A percentile compares a stretch with the other conserved stretches of the same genome.
phyloP scores from a whole-genome alignment of 2,797 vertebrate species.

The Mustela erminea region DNA sequence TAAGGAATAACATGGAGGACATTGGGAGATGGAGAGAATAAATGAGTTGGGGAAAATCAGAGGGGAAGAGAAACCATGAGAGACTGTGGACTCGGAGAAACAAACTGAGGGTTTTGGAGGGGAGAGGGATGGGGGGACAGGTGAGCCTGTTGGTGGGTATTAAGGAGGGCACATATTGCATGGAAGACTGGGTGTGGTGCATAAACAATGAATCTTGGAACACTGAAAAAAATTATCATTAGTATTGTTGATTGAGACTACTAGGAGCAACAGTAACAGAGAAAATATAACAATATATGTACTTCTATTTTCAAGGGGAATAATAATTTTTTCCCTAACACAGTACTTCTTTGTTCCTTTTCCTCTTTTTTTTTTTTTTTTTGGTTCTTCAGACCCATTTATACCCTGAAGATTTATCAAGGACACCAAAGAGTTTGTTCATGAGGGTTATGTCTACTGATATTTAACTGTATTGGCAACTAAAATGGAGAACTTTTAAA shows the following conservation, averaged over 20 bases:
- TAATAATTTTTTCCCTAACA: slow-evolving; percentile 29
- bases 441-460: neutral
- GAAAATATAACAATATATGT: neutral
- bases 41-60: too few relatives aligned
- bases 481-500: neutral
- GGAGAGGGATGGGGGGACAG: too few relatives aligned
- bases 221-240: neutral
- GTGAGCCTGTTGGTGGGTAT: too few relatives aligned
- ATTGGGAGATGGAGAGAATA: too few relatives aligned
- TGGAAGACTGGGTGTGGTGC: too few relatives aligned
- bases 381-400: neutral
- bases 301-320: slow-evolving; percentile 1
- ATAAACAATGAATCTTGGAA: too few relatives aligned
- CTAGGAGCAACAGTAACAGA: neutral
- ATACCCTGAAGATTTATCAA: neutral
- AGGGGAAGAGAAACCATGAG: too few relatives aligned
- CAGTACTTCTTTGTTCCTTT: neutral
- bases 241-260: neutral
- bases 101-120: too few relatives aligned
- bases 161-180: too few relatives aligned
- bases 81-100: too few relatives aligned
- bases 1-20: too few relatives aligned
- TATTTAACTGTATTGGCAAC: neutral
- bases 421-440: neutral
- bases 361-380: too few relatives aligned